Evolutionary conservation across 1,140 invertebrate genomes (phyloP).

Genomic region (Bombus picipes): DNA sequence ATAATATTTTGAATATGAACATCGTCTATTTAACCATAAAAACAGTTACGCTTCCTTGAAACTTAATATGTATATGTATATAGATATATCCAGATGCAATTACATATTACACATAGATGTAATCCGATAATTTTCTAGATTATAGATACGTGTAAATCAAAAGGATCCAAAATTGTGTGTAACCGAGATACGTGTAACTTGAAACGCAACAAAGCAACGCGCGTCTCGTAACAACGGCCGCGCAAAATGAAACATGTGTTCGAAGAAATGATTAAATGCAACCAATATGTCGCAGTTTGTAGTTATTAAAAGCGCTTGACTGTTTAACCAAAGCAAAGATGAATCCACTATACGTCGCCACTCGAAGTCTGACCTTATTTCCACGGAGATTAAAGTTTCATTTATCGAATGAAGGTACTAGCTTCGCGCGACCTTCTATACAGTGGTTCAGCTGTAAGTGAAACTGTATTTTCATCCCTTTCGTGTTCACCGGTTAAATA

Average conservation of each 20-base stretch:
- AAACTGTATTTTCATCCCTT: constrained; percentile 21
- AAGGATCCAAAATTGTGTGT: background rate
- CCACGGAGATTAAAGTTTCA: constrained; percentile 48
- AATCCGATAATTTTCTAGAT: background rate
- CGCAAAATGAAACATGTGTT: background rate
- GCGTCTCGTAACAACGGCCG: background rate
- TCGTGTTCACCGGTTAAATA: background rate
- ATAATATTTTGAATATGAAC: background rate
- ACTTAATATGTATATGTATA: background rate
- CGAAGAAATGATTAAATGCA: constrained; percentile 26
- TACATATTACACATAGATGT: no score
- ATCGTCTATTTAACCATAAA: background rate
- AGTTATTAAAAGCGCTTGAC: constrained; percentile 45
- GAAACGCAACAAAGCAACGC: background rate
- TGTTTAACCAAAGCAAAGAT: constrained; percentile 38
- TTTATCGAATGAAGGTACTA: constrained; percentile 38
- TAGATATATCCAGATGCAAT: no score
- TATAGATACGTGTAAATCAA: no score
- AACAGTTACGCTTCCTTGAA: background rate
- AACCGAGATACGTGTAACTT: background rate
- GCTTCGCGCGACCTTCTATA: constrained; percentile 31
- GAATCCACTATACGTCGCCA: constrained; percentile 31
- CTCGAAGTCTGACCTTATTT: constrained; percentile 49
- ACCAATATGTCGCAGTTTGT: constrained; percentile 37
- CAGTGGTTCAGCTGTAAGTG: background rate